phyloP scores from a whole-genome alignment of 92 coral and sea anemone species.

The Paragorgia papillata region DNA sequence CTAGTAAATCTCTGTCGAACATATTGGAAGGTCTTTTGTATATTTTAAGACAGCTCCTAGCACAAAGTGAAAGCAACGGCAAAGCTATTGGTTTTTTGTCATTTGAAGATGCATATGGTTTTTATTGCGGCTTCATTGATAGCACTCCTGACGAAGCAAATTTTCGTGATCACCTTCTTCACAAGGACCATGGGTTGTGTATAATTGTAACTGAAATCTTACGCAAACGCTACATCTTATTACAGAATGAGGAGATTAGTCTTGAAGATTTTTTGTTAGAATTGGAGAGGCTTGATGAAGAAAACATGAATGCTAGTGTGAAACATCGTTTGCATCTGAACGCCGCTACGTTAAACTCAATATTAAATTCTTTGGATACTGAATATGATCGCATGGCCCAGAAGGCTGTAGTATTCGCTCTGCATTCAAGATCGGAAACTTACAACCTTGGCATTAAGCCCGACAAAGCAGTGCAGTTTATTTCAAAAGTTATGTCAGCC shows the following conservation, averaged over 20 bases:
- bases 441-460: slow-evolving; percentile 67
- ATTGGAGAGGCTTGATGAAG: slow-evolving; percentile 54
- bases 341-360: slow-evolving; percentile 33
- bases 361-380: slow-evolving; percentile 46
- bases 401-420: slow-evolving; percentile 58
- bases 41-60: slow-evolving; percentile 58
- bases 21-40: slow-evolving; percentile 47
- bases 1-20: slow-evolving; percentile 40
- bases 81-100: slow-evolving; percentile 59
- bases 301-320: slow-evolving; percentile 45
- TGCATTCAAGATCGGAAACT: slow-evolving; percentile 64
- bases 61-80: slow-evolving; percentile 23
- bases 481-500: slow-evolving; percentile 60
- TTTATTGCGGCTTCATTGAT: slow-evolving; percentile 64
- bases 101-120: slow-evolving; percentile 59
- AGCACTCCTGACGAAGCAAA: slow-evolving; percentile 55
- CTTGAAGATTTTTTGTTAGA: slow-evolving; percentile 54
- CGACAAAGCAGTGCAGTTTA: slow-evolving; percentile 56
- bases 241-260: slow-evolving; percentile 60
- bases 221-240: slow-evolving; percentile 64
- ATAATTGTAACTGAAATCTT: slow-evolving; percentile 50
- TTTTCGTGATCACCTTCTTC: slow-evolving; percentile 64
- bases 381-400: slow-evolving; percentile 64
- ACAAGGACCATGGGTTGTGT: slow-evolving; percentile 65
- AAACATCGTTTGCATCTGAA: slow-evolving; percentile 41